These are phyloP conservation scores for Caloenas nicobarica DNA, from an alignment of 2,113 vertebrate genomes.

Conservation along the genomic window DNA sequence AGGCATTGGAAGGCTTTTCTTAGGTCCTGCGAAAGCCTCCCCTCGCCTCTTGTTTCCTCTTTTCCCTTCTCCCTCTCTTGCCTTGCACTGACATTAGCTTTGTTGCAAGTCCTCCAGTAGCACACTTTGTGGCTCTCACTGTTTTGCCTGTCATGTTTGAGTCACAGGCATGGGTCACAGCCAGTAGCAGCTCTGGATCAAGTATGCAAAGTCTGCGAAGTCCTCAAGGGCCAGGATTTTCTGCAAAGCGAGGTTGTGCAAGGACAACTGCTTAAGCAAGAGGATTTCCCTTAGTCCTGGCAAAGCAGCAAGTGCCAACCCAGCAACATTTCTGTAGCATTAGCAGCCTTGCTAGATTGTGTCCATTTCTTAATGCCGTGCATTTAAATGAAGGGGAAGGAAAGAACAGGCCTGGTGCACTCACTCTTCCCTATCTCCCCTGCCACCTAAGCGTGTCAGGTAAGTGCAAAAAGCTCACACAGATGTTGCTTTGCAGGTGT, in stretches of 20 bases:
- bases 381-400: not conserved
- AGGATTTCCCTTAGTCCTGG: not conserved
- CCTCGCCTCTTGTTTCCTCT: not conserved
- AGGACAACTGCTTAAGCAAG: not conserved
- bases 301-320: not conserved
- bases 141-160: not conserved
- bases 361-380: not conserved
- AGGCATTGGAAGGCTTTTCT: not conserved
- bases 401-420: not conserved
- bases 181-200: not conserved
- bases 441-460: not conserved
- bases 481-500: not conserved
- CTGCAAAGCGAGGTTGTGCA: not conserved
- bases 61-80: not conserved
- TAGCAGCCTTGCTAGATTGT: not conserved
- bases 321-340: not conserved
- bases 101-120: not conserved
- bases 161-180: not conserved
- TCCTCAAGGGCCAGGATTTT: not conserved
- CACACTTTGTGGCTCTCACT: not conserved
- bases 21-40: not conserved
- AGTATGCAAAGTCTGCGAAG: not conserved
- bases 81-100: not conserved
- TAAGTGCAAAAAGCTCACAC: not conserved
- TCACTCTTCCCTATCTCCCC: not conserved